Evolutionary conservation across 2,113 vertebrate species (phyloP), one percentile per base, ranked within the genome.

Genomic region (Bubo bubo): DNA sequence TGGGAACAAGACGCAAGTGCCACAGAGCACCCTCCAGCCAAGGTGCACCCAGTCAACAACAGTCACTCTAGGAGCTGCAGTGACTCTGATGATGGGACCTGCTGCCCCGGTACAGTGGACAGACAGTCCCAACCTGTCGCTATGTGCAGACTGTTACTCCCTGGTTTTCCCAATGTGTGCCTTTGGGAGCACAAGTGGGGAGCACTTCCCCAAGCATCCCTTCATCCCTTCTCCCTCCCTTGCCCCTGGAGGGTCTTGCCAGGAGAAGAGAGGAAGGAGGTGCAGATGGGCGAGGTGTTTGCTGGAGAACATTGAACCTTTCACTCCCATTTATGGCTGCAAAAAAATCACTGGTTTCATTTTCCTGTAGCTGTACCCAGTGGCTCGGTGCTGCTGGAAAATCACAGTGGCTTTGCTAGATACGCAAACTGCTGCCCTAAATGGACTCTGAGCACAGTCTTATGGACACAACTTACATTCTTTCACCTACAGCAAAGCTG

Each of bases 11-110:
- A 85, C 4, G 0, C 49, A 79, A 43, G 34, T 52, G 35, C 22
- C 32, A n/a, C 23, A n/a, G 19, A 45, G 27, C 7, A 28, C 11
- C 22, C 28, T 73, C 15, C 10, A 6, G 26, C 32, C 0, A 0
- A 83, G n/a, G 30, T 72, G n/a, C 14, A 27, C 9, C 8, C 10
- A 16, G 19, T 24, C 39, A 86, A 18, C 35, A 30, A 50, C 26
- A 47, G 27, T 37, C 14, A 13, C 37, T 67, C 26, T 47, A 37
- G 35, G 34, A 83, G 37, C 67, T 6, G 13, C 26, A 41, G 47
- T 52, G 64, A 64, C 52, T 34, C 7, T 4, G 5, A 0, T 4
- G 21, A 26, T 63, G 68, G 14, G 37, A 81, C 34, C 32, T 55
- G 24, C 68, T 90, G n/a, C 28, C 59, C 55, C 1, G 7, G 23